phyloP scores from a whole-genome alignment of 1,140 invertebrate genomes.

The Branchinecta lindahli region DNA sequence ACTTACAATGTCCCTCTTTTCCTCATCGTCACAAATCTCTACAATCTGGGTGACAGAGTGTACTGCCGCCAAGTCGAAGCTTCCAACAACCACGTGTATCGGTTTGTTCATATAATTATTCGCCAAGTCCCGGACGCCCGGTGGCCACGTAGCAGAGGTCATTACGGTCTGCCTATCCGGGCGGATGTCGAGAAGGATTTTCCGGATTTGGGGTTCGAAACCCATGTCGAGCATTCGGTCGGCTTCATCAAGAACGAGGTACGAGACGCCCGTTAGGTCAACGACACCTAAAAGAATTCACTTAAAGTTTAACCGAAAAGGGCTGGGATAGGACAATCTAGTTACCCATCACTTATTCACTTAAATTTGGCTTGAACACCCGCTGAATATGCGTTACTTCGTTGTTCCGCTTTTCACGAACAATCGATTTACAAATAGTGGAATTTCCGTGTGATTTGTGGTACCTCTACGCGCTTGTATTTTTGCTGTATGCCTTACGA shows the following conservation, averaged over 20 bases:
- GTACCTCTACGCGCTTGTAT: too few relatives aligned
- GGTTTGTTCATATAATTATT: slow-evolving; percentile 71
- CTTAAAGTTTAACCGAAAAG: too few relatives aligned
- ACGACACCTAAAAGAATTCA: background rate
- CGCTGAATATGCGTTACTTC: too few relatives aligned
- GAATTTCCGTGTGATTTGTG: too few relatives aligned
- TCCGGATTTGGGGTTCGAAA: slow-evolving; percentile 56
- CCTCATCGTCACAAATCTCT: slow-evolving; percentile 50
- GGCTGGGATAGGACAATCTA: too few relatives aligned
- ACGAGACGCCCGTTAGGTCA: slow-evolving; percentile 42
- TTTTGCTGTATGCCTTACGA: too few relatives aligned
- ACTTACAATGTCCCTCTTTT: slow-evolving; percentile 44
- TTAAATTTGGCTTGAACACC: too few relatives aligned
- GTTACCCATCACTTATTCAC: too few relatives aligned
- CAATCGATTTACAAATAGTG: too few relatives aligned
- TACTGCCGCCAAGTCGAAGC: slow-evolving; percentile 64
- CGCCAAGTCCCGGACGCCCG: slow-evolving; percentile 60
- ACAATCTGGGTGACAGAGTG: slow-evolving; percentile 64
- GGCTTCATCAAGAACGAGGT: slow-evolving; percentile 74
- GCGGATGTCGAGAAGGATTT: slow-evolving; percentile 54
- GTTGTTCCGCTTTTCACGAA: too few relatives aligned
- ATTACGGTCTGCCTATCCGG: slow-evolving; percentile 69
- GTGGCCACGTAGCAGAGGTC: slow-evolving; percentile 81
- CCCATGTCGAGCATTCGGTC: slow-evolving; percentile 43
- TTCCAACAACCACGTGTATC: slow-evolving; percentile 72